A percentile compares a stretch with the other conserved stretches of the same genome.
These are phyloP conservation scores for Oenanthe melanoleuca DNA, from an alignment of 2,113 vertebrate genomes.

Conservation along the genomic window DNA sequence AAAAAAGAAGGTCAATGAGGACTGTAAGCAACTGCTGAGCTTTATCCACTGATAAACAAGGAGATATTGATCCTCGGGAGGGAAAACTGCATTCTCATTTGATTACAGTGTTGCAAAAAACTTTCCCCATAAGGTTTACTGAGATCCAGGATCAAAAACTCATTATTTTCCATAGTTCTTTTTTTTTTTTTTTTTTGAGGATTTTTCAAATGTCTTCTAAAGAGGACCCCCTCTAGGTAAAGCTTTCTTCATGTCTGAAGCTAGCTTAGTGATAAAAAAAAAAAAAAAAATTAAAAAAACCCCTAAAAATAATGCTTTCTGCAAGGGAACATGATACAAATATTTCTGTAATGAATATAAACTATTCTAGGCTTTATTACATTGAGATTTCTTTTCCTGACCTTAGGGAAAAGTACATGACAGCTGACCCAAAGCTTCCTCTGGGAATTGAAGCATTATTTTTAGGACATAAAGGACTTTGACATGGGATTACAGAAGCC, in stretches of 20 bases:
- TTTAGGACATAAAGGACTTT: background rate
- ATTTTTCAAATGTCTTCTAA: constrained; percentile 26
- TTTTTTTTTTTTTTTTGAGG: too few relatives aligned
- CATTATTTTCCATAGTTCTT: background rate
- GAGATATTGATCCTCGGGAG: background rate
- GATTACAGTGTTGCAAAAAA: constrained; percentile 5
- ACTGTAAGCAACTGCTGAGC: background rate
- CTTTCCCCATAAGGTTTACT: constrained; percentile 11
- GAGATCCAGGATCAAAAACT: constrained; percentile 31
- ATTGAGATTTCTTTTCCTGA: constrained; percentile 1
- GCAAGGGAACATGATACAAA: background rate
- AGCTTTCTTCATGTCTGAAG: constrained; percentile 10
- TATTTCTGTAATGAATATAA: constrained; percentile 24
- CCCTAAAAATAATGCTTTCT: constrained; percentile 16
- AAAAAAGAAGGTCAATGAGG: background rate
- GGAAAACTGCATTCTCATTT: background rate
- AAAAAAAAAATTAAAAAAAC: background rate
- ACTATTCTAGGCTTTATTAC: background rate
- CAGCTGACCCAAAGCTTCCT: background rate
- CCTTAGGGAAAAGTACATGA: background rate
- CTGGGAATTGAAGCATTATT: background rate
- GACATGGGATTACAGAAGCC: background rate
- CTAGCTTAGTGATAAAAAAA: background rate
- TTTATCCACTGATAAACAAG: background rate
- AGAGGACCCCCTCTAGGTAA: constrained; percentile 2